Conservation (phyloP, 1,140 invertebrate species). For the Sinonovacula constricta region DNA sequence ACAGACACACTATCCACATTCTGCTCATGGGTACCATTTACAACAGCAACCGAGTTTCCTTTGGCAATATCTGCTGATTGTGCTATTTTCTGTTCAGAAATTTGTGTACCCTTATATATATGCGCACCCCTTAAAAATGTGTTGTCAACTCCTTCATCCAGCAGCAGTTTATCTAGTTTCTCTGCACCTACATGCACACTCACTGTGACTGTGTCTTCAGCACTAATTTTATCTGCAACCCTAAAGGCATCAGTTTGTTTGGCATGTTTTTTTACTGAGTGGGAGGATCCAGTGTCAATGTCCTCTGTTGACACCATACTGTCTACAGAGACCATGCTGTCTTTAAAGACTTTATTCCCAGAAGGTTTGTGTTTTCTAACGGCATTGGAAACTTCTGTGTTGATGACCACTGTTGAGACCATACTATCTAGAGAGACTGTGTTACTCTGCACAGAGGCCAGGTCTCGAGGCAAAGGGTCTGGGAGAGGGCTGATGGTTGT, state of each 20-base stretch:
- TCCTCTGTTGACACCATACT: background rate
- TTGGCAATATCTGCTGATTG: no score
- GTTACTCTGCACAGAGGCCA: conserved; percentile 57
- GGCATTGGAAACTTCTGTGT: conserved; percentile 48
- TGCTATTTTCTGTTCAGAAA: no score
- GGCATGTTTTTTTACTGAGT: background rate
- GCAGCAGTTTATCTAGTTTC: no score
- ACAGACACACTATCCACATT: no score
- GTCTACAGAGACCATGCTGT: background rate
- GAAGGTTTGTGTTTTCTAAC: background rate
- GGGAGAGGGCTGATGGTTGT: conserved; percentile 70
- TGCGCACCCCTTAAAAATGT: no score
- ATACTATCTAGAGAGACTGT: conserved; percentile 66
- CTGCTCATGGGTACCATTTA: no score
- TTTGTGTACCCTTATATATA: no score
- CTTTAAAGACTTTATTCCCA: background rate
- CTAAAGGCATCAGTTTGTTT: background rate
- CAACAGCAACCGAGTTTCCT: no score
- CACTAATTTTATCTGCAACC: no score
- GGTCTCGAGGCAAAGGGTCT: conserved; percentile 72
- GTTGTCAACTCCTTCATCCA: no score
- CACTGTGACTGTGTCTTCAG: background rate
- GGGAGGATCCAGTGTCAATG: background rate
- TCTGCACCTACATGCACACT: background rate
- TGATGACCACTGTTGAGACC: conserved; percentile 69